Evolutionary conservation across 2,888 invertebrate species (phyloP).

Genomic region (Tetramorium bicarinatum): DNA sequence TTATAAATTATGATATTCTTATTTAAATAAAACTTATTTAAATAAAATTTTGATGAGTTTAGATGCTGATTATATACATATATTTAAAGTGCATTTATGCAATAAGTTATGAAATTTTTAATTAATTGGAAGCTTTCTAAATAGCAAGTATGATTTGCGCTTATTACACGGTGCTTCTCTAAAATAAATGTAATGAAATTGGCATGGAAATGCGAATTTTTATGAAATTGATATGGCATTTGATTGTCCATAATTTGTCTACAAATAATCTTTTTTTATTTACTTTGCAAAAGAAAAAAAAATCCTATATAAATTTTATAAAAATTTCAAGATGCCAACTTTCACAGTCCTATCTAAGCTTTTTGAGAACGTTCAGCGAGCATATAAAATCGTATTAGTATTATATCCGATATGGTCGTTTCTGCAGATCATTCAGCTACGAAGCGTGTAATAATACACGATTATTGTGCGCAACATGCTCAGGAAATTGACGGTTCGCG

Average conservation of each 20-base stretch:
- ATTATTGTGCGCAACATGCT: constrained; percentile 64
- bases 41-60: background rate
- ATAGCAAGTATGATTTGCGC: background rate
- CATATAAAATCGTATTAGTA: constrained; percentile 36
- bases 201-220: too few relatives aligned
- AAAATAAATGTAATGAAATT: background rate
- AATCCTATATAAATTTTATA: too few relatives aligned
- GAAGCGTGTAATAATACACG: constrained; percentile 64
- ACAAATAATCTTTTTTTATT: too few relatives aligned
- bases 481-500: constrained; percentile 66
- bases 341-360: background rate
- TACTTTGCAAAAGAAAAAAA: too few relatives aligned
- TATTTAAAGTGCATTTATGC: background rate
- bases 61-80: background rate
- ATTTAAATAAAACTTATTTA: background rate
- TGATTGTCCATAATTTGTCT: too few relatives aligned
- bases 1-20: background rate
- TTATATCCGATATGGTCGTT: constrained; percentile 45
- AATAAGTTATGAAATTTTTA: background rate
- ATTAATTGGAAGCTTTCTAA: constrained; percentile 7
- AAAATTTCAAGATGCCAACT: too few relatives aligned
- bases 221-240: too few relatives aligned
- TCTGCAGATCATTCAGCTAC: constrained; percentile 59
- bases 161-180: background rate
- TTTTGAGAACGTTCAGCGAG: constrained; percentile 3